phyloP scores from a whole-genome alignment of 2,888 invertebrate genomes.

The Catocala nupta region DNA sequence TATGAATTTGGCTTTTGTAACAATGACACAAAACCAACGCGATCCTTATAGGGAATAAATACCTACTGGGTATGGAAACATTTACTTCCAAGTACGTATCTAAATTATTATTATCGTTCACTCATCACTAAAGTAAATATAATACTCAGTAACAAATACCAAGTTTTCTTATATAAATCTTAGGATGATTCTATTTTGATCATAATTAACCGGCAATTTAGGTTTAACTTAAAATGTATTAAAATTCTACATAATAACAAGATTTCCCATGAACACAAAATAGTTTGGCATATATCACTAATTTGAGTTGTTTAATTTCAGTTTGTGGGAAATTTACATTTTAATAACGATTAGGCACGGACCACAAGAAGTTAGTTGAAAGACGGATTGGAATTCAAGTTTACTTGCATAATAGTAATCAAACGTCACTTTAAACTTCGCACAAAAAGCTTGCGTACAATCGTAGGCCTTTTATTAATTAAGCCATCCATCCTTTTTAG shows the following conservation, averaged over 20 bases:
- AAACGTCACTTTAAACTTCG: not conserved
- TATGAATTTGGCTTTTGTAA: too few species aligned
- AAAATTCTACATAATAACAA: conserved; percentile 16
- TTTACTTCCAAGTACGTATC: not conserved
- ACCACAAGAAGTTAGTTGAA: conserved; percentile 37
- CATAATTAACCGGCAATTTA: not conserved
- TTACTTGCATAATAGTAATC: conserved; percentile 8
- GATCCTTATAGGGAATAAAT: not conserved
- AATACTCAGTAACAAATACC: not conserved
- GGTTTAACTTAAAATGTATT: not conserved
- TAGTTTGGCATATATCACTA: conserved; percentile 21
- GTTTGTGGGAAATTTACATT: conserved; percentile 27
- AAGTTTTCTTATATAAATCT: too few species aligned
- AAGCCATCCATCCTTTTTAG: too few species aligned
- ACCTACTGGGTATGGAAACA: not conserved
- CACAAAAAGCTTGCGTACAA: too few species aligned
- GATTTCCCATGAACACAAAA: conserved; percentile 9
- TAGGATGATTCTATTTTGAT: too few species aligned
- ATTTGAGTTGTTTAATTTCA: conserved; percentile 10
- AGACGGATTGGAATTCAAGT: conserved; percentile 17
- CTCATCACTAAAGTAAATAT: not conserved
- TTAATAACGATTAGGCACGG: conserved; percentile 21
- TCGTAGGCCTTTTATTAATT: too few species aligned
- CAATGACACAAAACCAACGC: conserved; percentile 6
- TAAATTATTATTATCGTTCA: conserved; percentile 3